Percentiles rank a stretch among this genome's conserved stretches.
Conservation (phyloP, 2,888 invertebrate species). For the Mongoloraphidia duomilia region DNA sequence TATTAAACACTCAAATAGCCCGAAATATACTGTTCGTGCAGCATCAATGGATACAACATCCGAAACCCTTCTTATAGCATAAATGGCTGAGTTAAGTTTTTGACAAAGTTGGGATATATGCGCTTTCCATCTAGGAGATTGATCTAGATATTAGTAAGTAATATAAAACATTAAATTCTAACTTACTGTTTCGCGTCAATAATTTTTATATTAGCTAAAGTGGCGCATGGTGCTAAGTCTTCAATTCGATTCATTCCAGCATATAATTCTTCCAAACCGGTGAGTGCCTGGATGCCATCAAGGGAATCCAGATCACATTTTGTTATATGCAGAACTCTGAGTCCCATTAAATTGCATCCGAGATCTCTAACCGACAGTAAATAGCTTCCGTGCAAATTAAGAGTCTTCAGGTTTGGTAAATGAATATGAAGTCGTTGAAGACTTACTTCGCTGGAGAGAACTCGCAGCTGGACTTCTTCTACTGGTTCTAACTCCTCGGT, state of each 20-base stretch:
- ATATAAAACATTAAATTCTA: neutral
- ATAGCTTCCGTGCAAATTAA: neutral
- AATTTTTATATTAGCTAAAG: neutral
- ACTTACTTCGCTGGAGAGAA: neutral
- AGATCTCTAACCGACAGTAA: neutral
- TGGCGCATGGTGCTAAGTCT: neutral
- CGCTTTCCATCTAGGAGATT: no score
- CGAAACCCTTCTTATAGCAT: no score
- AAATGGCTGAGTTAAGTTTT: no score
- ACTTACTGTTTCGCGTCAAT: neutral
- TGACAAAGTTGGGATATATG: no score
- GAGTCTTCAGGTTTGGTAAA: neutral
- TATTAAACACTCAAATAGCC: no score
- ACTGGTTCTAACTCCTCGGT: slow-evolving; percentile 1
- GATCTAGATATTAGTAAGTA: no score
- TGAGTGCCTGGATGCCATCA: neutral
- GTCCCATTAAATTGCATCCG: neutral
- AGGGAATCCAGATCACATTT: neutral
- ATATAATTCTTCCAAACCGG: slow-evolving; percentile 2
- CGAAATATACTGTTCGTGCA: no score
- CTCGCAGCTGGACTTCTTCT: neutral
- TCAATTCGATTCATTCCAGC: slow-evolving; percentile 1
- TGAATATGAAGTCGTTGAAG: neutral
- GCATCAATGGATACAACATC: no score
- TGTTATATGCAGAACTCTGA: neutral